These are phyloP conservation scores for Peromyscus aztecus DNA, from an alignment of 2,797 vertebrate genomes.

Conservation along the genomic window DNA sequence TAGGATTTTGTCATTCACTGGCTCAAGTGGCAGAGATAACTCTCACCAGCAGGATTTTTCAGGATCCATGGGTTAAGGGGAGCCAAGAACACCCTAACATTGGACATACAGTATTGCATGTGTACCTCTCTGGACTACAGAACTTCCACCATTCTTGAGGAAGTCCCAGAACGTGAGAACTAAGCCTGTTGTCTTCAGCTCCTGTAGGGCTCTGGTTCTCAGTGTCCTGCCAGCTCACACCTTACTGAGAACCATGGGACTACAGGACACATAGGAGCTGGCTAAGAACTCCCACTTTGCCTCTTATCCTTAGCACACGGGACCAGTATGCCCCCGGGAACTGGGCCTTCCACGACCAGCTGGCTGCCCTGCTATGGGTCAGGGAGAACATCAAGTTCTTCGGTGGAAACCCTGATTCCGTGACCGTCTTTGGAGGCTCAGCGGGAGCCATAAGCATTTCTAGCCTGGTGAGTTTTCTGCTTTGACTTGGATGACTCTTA, in stretches of 20 bases:
- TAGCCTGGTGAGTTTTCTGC: conserved; percentile 87
- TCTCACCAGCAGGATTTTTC: not conserved
- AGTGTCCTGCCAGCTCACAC: not conserved
- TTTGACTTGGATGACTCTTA: not conserved
- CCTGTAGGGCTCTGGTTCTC: not conserved
- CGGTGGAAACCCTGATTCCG: conserved; percentile 84
- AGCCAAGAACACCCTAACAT: not conserved
- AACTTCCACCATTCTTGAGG: not conserved
- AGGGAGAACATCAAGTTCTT: conserved; percentile 91
- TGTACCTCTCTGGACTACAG: not conserved
- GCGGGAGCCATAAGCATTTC: conserved; percentile 91
- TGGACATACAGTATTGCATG: too few species aligned
- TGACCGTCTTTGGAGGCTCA: conserved; percentile 92
- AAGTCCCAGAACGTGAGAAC: not conserved
- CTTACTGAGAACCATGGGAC: too few species aligned
- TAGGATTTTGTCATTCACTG: not conserved
- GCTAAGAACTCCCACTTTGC: not conserved
- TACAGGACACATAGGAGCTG: not conserved
- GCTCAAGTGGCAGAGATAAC: not conserved
- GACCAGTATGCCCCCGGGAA: conserved; percentile 89
- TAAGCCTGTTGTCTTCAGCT: not conserved
- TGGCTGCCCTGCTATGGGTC: conserved; percentile 91
- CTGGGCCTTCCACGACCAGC: conserved; percentile 92
- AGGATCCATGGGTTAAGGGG: not conserved
- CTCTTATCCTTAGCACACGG: conserved; percentile 86